Evolutionary conservation across 2,888 invertebrate species (phyloP).

Genomic region (Caprella mutica): DNA sequence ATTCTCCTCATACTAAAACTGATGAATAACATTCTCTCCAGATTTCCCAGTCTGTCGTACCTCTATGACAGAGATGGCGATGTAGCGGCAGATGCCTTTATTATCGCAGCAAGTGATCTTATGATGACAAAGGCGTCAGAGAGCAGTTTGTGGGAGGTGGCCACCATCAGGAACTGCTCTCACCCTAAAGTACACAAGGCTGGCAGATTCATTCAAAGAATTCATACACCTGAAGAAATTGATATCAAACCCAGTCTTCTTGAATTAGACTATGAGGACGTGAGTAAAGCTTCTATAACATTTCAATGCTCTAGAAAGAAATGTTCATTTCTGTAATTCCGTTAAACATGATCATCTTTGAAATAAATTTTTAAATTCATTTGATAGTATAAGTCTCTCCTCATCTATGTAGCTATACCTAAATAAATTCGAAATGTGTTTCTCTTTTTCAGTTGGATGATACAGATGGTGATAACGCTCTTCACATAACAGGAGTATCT

Average conservation of each 20-base stretch:
- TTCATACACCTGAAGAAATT: conserved; percentile 55
- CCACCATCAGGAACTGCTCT: conserved; percentile 60
- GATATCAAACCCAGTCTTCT: conserved; percentile 56
- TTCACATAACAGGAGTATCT: too few relatives aligned
- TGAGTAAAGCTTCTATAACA: too few relatives aligned
- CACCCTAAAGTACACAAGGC: conserved; percentile 59
- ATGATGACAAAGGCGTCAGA: conserved; percentile 65
- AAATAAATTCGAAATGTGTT: too few relatives aligned
- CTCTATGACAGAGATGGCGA: conserved; percentile 40
- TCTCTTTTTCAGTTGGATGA: too few relatives aligned
- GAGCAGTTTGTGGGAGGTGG: conserved; percentile 87
- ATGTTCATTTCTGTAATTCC: too few relatives aligned
- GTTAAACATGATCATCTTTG: too few relatives aligned
- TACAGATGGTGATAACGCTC: too few relatives aligned
- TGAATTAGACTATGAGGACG: conserved; percentile 54
- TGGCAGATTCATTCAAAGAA: conserved; percentile 58
- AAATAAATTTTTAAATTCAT: too few relatives aligned
- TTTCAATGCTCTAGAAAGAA: too few relatives aligned
- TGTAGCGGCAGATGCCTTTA: conserved; percentile 61
- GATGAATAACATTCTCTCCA: conserved; percentile 65
- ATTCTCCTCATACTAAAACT: conserved; percentile 64
- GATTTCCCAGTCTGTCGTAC: conserved; percentile 65
- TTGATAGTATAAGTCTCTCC: too few relatives aligned
- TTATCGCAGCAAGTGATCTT: conserved; percentile 69
- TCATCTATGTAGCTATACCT: too few relatives aligned